Evolutionary conservation across 2,797 vertebrate species (phyloP), one percentile per base, ranked within the genome.

Genomic region (Neosalanx taihuensis): DNA sequence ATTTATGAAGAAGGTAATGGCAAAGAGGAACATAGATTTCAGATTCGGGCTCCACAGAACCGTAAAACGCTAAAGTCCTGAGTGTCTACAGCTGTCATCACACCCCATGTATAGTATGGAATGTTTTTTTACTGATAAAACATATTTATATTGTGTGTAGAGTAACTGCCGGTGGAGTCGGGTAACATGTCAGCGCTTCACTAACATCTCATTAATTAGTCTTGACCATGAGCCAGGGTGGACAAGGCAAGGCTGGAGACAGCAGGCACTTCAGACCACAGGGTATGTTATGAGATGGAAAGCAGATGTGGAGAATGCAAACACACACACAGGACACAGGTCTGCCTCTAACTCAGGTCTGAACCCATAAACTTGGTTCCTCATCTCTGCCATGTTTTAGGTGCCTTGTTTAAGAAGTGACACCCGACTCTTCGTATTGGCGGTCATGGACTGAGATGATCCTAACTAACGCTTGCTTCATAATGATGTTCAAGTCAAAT

Each of bases 241-340:
- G 67, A 72, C 67, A 15, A 64, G 77, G 70, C 72, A 72, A 65
- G 69, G 31, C 23, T 76, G 76, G 83, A 73, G 73, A 73, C 56
- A 80, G 69, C 23, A 33, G 17, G 83, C 60, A 71, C 72, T 65
- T 82, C 84, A 86, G 79, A 88, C 83, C 84, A 71, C 73, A 82
- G 71, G 76, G 73, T 83, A 30, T 60, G 65, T 64, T 77, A 88
- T 87, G 88, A 78, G 79, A 91, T 86, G 89, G 78, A 83, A 64
- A 63, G 76, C 64, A 81, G 57, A 79, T 73, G 83, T 82, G 18
- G 73, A 83, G 73, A 82, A 83, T 83, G 79, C 64, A 81, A 18
- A 74, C 73, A 69, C 23, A 26, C 23, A 26, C 23, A 26, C 23
- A 26, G 23, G 37, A 41, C 10, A 41, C 6, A 41, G 37, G 10